A percentile compares a stretch with the other conserved stretches of the same genome.
phyloP scores from a whole-genome alignment of 2,888 invertebrate genomes.

The Drosophila colorata region DNA sequence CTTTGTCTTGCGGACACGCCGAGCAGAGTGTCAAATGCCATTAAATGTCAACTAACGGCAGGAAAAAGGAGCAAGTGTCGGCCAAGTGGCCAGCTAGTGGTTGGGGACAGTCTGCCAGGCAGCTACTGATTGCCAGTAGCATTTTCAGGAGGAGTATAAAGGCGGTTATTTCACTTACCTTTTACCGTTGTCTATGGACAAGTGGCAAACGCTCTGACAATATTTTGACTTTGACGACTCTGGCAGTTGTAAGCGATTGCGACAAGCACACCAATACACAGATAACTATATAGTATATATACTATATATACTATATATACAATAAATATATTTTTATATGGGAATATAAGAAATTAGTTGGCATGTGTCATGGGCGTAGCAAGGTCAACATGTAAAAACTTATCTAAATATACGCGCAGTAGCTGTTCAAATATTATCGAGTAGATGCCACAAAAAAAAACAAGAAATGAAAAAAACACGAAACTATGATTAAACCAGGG shows the following conservation, averaged over 20 bases:
- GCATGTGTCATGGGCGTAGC: conserved; percentile 41
- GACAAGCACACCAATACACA: conserved; percentile 33
- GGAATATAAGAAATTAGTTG: conserved; percentile 33
- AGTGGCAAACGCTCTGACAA: conserved; percentile 66
- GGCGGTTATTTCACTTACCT: conserved; percentile 69
- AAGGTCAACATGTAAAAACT: conserved; percentile 48
- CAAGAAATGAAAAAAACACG: not conserved
- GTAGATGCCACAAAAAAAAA: conserved; percentile 10
- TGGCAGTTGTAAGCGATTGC: conserved; percentile 61
- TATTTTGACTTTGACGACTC: conserved; percentile 65
- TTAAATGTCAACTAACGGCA: conserved; percentile 73
- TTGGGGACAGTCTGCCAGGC: conserved; percentile 10
- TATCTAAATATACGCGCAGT: conserved; percentile 43
- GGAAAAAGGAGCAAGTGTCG: conserved; percentile 38
- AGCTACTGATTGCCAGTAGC: conserved; percentile 66
- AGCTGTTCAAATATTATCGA: conserved; percentile 50
- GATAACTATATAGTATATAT: not conserved
- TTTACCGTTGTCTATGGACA: conserved; percentile 53
- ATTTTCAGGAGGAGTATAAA: conserved; percentile 7
- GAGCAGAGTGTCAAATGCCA: conserved; percentile 71
- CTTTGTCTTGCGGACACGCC: conserved; percentile 55
- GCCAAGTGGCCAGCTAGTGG: conserved; percentile 64
- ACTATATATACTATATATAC: not conserved
- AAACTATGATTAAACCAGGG: conserved; percentile 15
- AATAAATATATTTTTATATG: not conserved